phyloP scores from a whole-genome alignment of 1,140 invertebrate genomes.

The Diabrotica virgifera region DNA sequence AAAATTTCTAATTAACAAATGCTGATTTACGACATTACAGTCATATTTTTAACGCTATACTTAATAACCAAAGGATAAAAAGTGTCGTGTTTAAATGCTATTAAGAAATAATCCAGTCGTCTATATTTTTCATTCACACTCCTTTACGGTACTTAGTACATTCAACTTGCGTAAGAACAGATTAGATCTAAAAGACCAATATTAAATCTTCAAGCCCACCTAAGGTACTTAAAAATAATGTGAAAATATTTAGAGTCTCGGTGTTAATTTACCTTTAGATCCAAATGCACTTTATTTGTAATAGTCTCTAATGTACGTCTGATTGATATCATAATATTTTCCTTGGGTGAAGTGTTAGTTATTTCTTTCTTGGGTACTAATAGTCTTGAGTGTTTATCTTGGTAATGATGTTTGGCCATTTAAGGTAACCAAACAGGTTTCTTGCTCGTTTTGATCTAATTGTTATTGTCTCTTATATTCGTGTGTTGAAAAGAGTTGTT shows the following conservation, averaged over 20 bases:
- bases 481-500: too few relatives aligned
- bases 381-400: background rate
- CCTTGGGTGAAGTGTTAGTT: background rate
- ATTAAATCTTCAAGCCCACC: slow-evolving; percentile 2
- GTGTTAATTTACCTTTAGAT: background rate
- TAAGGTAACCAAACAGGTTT: background rate
- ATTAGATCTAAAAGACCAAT: background rate
- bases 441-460: background rate
- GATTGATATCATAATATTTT: background rate
- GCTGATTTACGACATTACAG: too few relatives aligned
- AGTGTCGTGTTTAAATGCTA: too few relatives aligned
- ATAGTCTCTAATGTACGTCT: background rate
- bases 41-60: too few relatives aligned
- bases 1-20: too few relatives aligned
- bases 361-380: background rate
- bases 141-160: background rate
- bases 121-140: too few relatives aligned
- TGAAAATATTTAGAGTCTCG: background rate
- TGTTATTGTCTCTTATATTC: background rate
- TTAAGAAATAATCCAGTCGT: too few relatives aligned
- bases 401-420: background rate
- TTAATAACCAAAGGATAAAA: too few relatives aligned
- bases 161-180: background rate
- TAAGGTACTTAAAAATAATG: background rate
- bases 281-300: slow-evolving; percentile 2